These are phyloP conservation scores for Platysteira castanea DNA, from an alignment of 2,113 vertebrate genomes.

Conservation along the genomic window DNA sequence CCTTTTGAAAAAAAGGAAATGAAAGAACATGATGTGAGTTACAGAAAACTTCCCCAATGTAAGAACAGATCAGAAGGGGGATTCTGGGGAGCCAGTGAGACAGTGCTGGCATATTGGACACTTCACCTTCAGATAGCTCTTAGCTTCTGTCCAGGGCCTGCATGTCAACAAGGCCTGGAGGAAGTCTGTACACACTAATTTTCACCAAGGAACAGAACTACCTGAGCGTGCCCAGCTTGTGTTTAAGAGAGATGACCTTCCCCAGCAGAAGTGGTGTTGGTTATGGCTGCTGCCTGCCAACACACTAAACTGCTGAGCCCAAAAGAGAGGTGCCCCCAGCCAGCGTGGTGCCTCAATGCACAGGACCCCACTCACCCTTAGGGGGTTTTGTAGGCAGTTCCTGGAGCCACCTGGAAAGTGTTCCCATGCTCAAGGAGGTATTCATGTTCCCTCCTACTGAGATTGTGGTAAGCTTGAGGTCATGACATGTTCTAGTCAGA, in stretches of 20 bases:
- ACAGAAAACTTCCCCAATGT: not conserved
- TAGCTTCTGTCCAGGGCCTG: not conserved
- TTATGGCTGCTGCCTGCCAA: not conserved
- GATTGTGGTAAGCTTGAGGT: too few relatives aligned
- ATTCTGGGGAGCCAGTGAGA: not conserved
- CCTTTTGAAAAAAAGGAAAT: not conserved
- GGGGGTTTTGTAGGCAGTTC: rapidly evolving
- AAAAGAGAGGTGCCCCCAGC: not conserved
- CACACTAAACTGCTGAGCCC: not conserved
- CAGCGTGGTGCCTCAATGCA: rapidly evolving
- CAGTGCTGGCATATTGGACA: not conserved
- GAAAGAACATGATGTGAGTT: not conserved
- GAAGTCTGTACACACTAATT: not conserved
- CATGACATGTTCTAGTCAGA: not conserved
- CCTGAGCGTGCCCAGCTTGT: not conserved
- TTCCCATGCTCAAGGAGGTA: not conserved
- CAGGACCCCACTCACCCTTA: rapidly evolving
- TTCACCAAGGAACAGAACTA: not conserved
- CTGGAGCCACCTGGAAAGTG: not conserved
- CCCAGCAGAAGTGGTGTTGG: not conserved
- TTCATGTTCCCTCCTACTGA: rapidly evolving
- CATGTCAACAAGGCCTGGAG: not conserved
- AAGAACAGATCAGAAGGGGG: not conserved
- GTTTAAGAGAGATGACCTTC: not conserved
- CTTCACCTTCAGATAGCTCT: not conserved